phyloP scores from a whole-genome alignment of 2,797 vertebrate species.

The Diglossa cyanea region DNA sequence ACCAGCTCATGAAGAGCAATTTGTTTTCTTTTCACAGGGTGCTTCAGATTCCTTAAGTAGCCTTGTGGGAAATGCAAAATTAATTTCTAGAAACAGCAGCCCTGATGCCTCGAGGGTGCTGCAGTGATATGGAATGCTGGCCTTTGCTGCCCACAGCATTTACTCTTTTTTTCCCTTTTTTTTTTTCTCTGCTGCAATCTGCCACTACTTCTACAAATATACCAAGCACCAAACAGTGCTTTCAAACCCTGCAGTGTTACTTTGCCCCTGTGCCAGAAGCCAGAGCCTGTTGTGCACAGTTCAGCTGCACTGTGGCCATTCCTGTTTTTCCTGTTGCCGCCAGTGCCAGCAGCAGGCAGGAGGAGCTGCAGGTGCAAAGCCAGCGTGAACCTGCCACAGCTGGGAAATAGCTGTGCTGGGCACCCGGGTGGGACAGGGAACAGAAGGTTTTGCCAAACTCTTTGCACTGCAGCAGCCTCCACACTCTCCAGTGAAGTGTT shows the following conservation, averaged over 20 bases:
- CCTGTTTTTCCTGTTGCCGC: neutral
- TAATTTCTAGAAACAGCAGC: neutral
- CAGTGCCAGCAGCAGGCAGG: neutral
- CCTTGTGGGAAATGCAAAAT: neutral
- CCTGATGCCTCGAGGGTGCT: neutral
- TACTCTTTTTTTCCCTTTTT: rapidly evolving
- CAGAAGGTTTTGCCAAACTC: neutral
- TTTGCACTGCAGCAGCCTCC: neutral
- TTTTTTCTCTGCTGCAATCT: neutral
- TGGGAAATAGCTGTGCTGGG: neutral
- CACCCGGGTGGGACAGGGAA: neutral
- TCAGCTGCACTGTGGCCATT: neutral
- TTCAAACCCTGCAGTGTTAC: neutral
- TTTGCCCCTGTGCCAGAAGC: neutral
- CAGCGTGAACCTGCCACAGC: neutral
- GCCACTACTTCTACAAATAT: neutral
- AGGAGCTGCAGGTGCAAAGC: neutral
- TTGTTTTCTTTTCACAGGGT: neutral
- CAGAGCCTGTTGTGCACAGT: neutral
- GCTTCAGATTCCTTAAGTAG: neutral
- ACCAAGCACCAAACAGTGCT: neutral
- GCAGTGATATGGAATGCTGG: neutral
- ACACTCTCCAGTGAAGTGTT: neutral
- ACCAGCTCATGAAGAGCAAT: neutral
- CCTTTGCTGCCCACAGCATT: neutral